Evolutionary conservation across 2,797 vertebrate species (phyloP), one percentile per base, ranked within the genome.

Genomic region (Ceryle rudis): DNA sequence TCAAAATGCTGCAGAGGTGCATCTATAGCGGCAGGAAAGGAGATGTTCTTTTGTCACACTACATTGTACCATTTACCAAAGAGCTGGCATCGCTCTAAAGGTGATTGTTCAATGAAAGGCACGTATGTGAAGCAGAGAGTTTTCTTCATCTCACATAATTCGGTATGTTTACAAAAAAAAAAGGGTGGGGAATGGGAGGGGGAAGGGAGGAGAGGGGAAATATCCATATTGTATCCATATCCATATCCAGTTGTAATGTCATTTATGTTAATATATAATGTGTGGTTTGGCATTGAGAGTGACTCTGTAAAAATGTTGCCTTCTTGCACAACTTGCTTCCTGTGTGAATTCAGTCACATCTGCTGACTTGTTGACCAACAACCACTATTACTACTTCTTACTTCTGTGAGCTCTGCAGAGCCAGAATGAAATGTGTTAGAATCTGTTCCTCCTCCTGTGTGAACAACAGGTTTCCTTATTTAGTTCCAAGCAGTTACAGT

Each of bases 301-400:
- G 22, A 64, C 35, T 65, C 55, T 85, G 16, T 94, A 64, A 85
- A 92, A 93, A 82, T 13, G 21, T 58, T 91, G 70, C 31, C 16
- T 17, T 90, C 84, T 92, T 96, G 74, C 71, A 81, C 71, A 95
- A 60, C 74, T 73, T 86, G 58, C 14, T 89, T 47, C 60, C 55
- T 57, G 22, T 66, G 47, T 79, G 51, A 35, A 71, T 80, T 85
- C 58, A 62, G 31, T 78, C 71, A 89, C 74, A 92, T 94, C 86
- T 94, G 81, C 54, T 92, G 84, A 81, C 84, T 89, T 93, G 72
- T 87, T 93, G 67, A 92, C 86, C 82, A 95, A 86, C 84, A 93
- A 61, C 23, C 23, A 7, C 78, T 74, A 67, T 91, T 89, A 74
- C 33, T 51, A 42, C 33, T 74, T 96, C 82, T 87, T 87, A 80